phyloP scores from a whole-genome alignment of 2,888 invertebrate genomes.

The Parnassius orleans region DNA sequence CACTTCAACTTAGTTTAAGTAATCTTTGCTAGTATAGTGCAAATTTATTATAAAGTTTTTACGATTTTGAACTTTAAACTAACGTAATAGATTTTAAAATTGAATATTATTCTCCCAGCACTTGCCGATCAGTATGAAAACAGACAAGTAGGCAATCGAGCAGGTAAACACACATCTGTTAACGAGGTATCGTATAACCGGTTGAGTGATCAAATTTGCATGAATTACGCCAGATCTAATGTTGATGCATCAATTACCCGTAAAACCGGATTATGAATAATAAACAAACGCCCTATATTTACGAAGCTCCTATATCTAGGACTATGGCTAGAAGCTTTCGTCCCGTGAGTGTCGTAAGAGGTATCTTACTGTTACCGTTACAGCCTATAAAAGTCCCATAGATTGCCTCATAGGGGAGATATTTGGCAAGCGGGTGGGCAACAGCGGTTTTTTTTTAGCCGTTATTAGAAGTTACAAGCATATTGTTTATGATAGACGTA shows the following conservation, averaged over 20 bases:
- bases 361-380: too few relatives aligned
- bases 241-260: neutral
- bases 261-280: neutral
- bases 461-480: too few relatives aligned
- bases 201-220: constrained; percentile 9
- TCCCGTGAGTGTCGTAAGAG: too few relatives aligned
- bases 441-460: too few relatives aligned
- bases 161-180: constrained; percentile 7
- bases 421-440: too few relatives aligned
- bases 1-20: neutral
- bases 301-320: too few relatives aligned
- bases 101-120: too few relatives aligned
- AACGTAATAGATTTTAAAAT: neutral
- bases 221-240: constrained; percentile 1
- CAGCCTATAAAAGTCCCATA: too few relatives aligned
- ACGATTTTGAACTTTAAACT: neutral
- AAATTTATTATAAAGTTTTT: neutral
- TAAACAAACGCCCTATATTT: too few relatives aligned
- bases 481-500: too few relatives aligned
- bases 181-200: constrained; percentile 6
- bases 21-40: neutral
- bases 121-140: neutral
- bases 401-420: too few relatives aligned
- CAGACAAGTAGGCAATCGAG: constrained; percentile 1
- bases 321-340: too few relatives aligned